Base-by-base conservation (phyloP, 2,888 invertebrate species). In the Agriopis leucophaearia region DNA sequence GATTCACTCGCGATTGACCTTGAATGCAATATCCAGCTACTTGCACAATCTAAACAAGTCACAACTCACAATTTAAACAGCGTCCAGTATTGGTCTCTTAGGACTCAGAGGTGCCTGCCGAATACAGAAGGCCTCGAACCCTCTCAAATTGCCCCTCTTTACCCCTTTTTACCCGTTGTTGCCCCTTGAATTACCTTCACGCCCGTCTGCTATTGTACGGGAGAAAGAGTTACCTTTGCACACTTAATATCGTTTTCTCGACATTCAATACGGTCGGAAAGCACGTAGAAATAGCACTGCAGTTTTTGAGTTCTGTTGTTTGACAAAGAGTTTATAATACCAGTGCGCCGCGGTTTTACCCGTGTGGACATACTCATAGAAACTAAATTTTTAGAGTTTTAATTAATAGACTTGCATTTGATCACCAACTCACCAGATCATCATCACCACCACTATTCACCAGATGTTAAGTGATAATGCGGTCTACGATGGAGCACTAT, bases 21-120 rank as follows among this genome's bases (percentile, higher is more conserved):
- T 54, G 40, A 54, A 18, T 2, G 27, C 13, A 15, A 9, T 13
- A 35, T 27, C 56, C 8, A 56, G 56, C 12, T 9, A 61, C 62
- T 66, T 1, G 27, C 47, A 16, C 16, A 47, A n/a, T n/a, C 5
- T 42, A 70, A 81, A 79, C 74, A 67, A 45, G 69, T 65, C 78
- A 73, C 61, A 63, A 64, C 66, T 77, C 69, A 74, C 73, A 76
- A 76, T 78, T 74, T 74, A 74, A 77, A 74, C 73, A 61, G 70
- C 77, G 79, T 75, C 75, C 75, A 76, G 76, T 76, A 74, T 68
- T 71, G 70, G 54, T 63, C 66, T 72, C 74, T 56, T 12, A 59
- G 71, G 79, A 15, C 40, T 15, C 10, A 12, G 38, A 47, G 35
- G 35, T 60, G 59, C 55, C 60, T 60, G 42, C 51, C 52, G 69